These are phyloP conservation scores for Sebastes schlegelii DNA, from an alignment of 2,113 vertebrate species.

Conservation along the genomic window DNA sequence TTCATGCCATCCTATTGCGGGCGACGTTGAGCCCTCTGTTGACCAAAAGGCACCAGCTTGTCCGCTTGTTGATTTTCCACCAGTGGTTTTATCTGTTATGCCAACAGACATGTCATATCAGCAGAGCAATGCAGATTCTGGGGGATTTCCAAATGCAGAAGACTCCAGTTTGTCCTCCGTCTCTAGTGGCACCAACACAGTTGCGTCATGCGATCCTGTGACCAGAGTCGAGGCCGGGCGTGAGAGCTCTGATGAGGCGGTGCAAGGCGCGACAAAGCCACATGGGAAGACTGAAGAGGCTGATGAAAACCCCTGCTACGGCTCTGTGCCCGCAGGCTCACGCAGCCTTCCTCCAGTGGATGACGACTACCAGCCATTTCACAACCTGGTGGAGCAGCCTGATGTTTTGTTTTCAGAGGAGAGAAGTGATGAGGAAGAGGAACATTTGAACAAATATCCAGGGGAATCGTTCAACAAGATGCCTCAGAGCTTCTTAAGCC, in stretches of 20 bases:
- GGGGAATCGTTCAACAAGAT: not conserved
- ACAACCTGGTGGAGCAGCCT: constrained; percentile 22
- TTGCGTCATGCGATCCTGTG: not conserved
- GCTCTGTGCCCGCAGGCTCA: not conserved
- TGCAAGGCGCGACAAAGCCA: not conserved
- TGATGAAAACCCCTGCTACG: constrained; percentile 30
- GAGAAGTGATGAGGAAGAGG: not conserved
- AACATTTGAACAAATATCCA: constrained; percentile 3
- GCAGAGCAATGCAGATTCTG: constrained; percentile 34
- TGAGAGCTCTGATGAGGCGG: constrained; percentile 6
- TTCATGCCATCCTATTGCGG: constrained; percentile 22
- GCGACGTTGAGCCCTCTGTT: not conserved
- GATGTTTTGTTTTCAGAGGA: constrained; percentile 2
- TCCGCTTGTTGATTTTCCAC: not conserved
- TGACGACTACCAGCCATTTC: constrained; percentile 64
- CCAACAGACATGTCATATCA: constrained; percentile 60
- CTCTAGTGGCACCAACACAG: constrained; percentile 23
- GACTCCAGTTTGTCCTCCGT: constrained; percentile 24
- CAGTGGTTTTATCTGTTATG: constrained; percentile 1
- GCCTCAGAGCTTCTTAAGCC: not conserved
- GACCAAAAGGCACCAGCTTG: constrained; percentile 15
- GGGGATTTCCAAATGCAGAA: constrained; percentile 27
- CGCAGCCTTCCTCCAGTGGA: constrained; percentile 20
- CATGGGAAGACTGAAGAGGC: not conserved
- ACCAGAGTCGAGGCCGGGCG: constrained; percentile 14